Base-by-base conservation (phyloP, 2,113 vertebrate species). In the Ochotona curzoniae region DNA sequence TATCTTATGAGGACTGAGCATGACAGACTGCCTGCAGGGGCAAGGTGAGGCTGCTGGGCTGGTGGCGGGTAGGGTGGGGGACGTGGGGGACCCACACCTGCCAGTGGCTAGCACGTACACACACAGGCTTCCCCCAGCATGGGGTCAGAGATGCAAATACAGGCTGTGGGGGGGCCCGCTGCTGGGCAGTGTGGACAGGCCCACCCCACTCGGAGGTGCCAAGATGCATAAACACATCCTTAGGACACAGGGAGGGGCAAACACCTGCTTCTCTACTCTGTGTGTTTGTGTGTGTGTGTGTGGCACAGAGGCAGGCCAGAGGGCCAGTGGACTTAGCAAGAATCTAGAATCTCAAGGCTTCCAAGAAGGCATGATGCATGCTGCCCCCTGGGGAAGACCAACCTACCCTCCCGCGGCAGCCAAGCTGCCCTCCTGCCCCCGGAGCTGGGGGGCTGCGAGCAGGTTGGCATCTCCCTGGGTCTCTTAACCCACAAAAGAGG, bases 1-100 rank as follows among this genome's bases (percentile, higher is more conserved):
- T 97, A 89, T 97, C 97, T 97, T 97, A 97, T 95, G 97, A 98
- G 97, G 91, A 90, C 86, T 91, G 95, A 98, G 90, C 89, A 97
- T 96, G 97, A 98, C 5, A 96, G 94, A 97, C 91, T 94, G 92
- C 96, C 93, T 81, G 82, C 26, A 96, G 74, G 74, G 96, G 94
- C 96, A 96, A 97, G 97, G 78, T 47, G 23, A 91, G 96, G 75
- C 44, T 76, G 79, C 93, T 44, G 38, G 38, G 38, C 38, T 44
- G 38, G 38, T 44, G 38, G 38, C 38, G 38, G 38, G 38, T 6
- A 6, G 38, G 38, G 38, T 44, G 38, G 38, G 38, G 38, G 38
- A 44, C 38, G 38, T 4, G 38, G 38, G 6, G 38, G 38, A 44
- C 38, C 38, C 38, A 6, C 91, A 88, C 94, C 89, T 91, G 83